A percentile compares a stretch with the other conserved stretches of the same genome.
phyloP scores from a whole-genome alignment of 1,140 invertebrate species.

The Odontomachus brunneus region DNA sequence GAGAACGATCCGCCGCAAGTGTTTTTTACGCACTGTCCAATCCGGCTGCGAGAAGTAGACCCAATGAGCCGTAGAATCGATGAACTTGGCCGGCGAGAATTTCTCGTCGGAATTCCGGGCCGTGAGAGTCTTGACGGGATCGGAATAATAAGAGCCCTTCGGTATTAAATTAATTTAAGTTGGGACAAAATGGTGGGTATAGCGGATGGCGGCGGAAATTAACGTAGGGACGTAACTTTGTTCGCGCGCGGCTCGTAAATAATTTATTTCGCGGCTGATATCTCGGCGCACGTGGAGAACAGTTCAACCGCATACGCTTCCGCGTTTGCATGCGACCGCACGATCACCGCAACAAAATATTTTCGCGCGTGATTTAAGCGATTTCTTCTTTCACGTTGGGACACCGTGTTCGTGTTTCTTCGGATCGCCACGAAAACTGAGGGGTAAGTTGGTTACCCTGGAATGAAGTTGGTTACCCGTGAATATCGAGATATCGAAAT shows the following conservation, averaged over 20 bases:
- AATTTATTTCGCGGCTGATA: constrained; percentile 13
- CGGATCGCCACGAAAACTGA: too few relatives aligned
- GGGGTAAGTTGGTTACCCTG: too few relatives aligned
- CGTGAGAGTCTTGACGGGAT: constrained; percentile 48
- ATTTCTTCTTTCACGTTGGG: not conserved
- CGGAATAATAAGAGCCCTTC: constrained; percentile 55
- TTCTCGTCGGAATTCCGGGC: constrained; percentile 37
- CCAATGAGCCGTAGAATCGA: constrained; percentile 52
- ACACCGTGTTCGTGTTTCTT: too few relatives aligned
- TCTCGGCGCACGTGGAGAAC: too few relatives aligned
- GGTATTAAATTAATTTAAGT: constrained; percentile 54
- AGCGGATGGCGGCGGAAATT: constrained; percentile 23
- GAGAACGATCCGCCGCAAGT: not conserved
- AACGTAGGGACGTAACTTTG: constrained; percentile 35
- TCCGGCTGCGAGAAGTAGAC: constrained; percentile 15
- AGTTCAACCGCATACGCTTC: too few relatives aligned
- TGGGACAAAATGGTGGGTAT: constrained; percentile 29
- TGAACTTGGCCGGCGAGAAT: constrained; percentile 47
- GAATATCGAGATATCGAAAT: too few relatives aligned
- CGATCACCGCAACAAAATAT: not conserved
- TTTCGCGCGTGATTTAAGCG: constrained; percentile 3
- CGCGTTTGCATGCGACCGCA: too few relatives aligned
- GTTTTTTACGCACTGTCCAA: constrained; percentile 34
- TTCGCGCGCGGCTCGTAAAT: constrained; percentile 17
- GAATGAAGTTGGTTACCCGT: too few relatives aligned